Conservation (phyloP, 2,797 vertebrate genomes). For the Neoniphon sammara region DNA sequence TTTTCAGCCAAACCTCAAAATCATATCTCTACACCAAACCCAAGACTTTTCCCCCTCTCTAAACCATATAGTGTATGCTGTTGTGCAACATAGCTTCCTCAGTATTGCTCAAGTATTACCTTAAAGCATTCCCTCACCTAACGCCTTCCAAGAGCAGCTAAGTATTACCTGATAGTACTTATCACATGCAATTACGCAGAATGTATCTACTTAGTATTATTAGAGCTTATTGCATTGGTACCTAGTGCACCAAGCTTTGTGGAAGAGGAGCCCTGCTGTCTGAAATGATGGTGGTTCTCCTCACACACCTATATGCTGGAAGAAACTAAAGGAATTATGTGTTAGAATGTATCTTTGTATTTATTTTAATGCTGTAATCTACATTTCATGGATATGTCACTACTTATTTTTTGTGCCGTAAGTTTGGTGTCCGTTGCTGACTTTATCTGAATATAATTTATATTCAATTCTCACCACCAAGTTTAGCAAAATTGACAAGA, state of each 20-base stretch:
- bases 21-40: too few species aligned
- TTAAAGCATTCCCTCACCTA: slow-evolving; percentile 5
- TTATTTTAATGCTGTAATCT: slow-evolving; percentile 60
- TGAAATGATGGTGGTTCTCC: slow-evolving; percentile 57
- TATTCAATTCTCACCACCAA: neutral
- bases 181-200: slow-evolving; percentile 32
- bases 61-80: slow-evolving; percentile 24
- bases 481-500: too few species aligned
- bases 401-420: slow-evolving; percentile 2
- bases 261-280: slow-evolving; percentile 66
- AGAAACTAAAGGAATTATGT: slow-evolving; percentile 44
- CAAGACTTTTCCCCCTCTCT: too few species aligned
- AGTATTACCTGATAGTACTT: slow-evolving; percentile 42
- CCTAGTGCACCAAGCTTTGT: slow-evolving; percentile 69
- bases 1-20: too few species aligned
- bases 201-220: slow-evolving; percentile 52
- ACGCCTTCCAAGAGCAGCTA: slow-evolving; percentile 67
- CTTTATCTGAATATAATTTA: slow-evolving; percentile 2
- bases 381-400: slow-evolving; percentile 7
- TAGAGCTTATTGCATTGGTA: slow-evolving; percentile 71
- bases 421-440: neutral
- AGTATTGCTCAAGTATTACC: slow-evolving; percentile 3
- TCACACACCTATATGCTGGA: slow-evolving; percentile 77
- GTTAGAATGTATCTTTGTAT: slow-evolving; percentile 46
- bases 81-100: slow-evolving; percentile 33